These are phyloP conservation scores for Suncus etruscus DNA, from an alignment of 2,113 vertebrate genomes.

Conservation along the genomic window DNA sequence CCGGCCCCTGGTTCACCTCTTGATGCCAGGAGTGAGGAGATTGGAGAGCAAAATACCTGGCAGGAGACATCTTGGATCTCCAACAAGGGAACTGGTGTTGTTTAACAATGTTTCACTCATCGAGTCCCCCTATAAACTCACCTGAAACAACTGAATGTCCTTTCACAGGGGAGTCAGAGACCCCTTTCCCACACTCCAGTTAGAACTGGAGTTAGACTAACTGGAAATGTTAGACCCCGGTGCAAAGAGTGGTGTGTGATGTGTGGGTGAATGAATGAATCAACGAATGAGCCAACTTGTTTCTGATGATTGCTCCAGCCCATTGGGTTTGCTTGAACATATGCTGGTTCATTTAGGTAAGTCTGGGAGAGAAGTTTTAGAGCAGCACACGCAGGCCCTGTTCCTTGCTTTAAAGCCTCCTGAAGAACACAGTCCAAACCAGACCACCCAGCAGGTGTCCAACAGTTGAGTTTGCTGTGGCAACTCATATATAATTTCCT, in stretches of 20 bases:
- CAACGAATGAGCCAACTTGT: background rate
- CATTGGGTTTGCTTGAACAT: background rate
- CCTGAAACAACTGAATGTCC: background rate
- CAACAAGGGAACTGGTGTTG: background rate
- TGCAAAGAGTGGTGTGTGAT: background rate
- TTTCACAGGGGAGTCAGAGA: background rate
- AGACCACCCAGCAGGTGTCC: slow-evolving; percentile 2
- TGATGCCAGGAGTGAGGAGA: background rate
- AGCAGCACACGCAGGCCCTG: background rate
- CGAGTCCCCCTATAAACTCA: background rate
- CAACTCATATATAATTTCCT: slow-evolving; percentile 11
- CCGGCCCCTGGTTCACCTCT: background rate
- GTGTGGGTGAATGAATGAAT: background rate
- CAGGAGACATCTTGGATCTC: background rate
- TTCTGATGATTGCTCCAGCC: slow-evolving; percentile 17
- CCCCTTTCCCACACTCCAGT: too few species aligned
- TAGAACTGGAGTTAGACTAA: background rate
- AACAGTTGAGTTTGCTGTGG: slow-evolving; percentile 22
- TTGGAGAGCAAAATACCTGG: background rate
- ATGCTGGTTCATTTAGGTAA: background rate
- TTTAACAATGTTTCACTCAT: background rate
- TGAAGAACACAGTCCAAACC: background rate
- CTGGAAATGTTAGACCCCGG: background rate
- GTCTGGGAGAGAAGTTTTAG: background rate
- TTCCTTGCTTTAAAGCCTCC: background rate